A percentile compares a stretch with the other conserved stretches of the same genome.
Evolutionary conservation across 2,797 vertebrate species (phyloP).

Genomic region (Mus spretus): DNA sequence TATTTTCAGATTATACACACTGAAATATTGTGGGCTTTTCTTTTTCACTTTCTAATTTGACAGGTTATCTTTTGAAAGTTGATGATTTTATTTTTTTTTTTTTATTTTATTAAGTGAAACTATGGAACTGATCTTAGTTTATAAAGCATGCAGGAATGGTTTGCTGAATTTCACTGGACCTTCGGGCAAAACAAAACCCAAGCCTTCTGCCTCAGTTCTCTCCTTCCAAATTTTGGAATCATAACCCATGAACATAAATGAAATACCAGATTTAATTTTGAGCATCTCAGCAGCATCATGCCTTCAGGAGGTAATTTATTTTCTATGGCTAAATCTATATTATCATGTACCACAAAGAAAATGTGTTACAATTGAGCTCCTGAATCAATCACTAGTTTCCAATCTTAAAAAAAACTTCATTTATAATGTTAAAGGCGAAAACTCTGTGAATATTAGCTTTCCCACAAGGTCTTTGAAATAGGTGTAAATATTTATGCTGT

Average conservation of each 20-base stretch:
- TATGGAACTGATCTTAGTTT: neutral
- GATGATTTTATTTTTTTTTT: neutral
- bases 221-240: conserved; percentile 34
- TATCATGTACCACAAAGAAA: neutral
- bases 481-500: neutral
- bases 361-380: neutral
- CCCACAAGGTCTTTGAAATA: neutral
- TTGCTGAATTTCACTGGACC: neutral
- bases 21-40: neutral
- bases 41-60: neutral
- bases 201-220: conserved; percentile 21
- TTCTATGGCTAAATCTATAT: conserved; percentile 29
- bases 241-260: conserved; percentile 21
- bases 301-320: conserved; percentile 3
- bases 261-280: conserved; percentile 38
- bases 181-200: neutral
- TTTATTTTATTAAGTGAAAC: conserved; percentile 4
- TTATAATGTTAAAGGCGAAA: neutral
- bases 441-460: neutral
- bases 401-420: conserved; percentile 21
- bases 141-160: neutral
- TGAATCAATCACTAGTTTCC: neutral
- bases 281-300: conserved; percentile 15
- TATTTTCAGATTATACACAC: neutral
- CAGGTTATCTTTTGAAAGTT: neutral